Evolutionary conservation across 2,797 vertebrate genomes (phyloP).

Genomic region (Sandelia bainsii): DNA sequence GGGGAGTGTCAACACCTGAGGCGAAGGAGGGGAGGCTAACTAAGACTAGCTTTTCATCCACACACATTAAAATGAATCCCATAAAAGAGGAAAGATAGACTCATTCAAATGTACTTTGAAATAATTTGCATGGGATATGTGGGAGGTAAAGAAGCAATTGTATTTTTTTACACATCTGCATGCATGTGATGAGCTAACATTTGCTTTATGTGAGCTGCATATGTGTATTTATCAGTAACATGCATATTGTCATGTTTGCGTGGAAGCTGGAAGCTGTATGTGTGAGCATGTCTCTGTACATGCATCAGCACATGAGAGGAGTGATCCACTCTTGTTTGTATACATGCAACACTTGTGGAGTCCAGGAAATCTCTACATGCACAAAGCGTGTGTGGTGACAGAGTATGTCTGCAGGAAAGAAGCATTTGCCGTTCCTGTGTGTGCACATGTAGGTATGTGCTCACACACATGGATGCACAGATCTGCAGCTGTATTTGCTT

Average conservation of each 20-base stretch:
- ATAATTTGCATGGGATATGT: conserved; percentile 3
- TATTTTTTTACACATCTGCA: conserved; percentile 11
- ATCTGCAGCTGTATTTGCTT: conserved; percentile 23
- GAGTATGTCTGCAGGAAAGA: not conserved
- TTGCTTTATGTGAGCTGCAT: not conserved
- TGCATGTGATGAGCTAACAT: conserved; percentile 7
- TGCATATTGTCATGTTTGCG: conserved; percentile 11
- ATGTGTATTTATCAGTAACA: conserved; percentile 30
- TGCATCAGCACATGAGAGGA: not conserved
- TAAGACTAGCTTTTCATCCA: not conserved
- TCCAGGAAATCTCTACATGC: not conserved
- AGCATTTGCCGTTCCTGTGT: conserved; percentile 34
- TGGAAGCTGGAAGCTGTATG: not conserved
- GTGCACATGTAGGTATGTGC: conserved; percentile 14
- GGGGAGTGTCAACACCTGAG: conserved; percentile 31
- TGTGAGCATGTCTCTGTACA: not conserved
- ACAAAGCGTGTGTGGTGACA: conserved; percentile 1
- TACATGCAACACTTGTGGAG: not conserved
- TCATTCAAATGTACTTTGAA: conserved; percentile 1
- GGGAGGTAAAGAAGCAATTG: not conserved
- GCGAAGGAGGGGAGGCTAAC: not conserved
- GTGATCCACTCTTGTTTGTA: not conserved
- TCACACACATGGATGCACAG: not conserved
- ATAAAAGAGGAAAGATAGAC: not conserved
- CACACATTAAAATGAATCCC: not conserved